A percentile compares a stretch with the other conserved stretches of the same genome.
phyloP scores from a whole-genome alignment of 2,113 vertebrate genomes.

The Saiga tatarica region DNA sequence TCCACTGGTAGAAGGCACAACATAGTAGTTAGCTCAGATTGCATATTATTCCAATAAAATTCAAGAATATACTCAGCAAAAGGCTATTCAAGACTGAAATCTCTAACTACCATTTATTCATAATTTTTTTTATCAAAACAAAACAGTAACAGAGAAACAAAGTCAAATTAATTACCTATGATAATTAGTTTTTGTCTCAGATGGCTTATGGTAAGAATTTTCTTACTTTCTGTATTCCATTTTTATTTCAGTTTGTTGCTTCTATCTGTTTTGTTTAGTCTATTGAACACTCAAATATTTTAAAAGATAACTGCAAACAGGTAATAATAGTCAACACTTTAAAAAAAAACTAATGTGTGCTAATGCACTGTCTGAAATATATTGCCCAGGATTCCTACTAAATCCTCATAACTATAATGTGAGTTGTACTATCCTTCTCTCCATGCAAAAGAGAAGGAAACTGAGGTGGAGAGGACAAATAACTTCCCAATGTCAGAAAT shows the following conservation, averaged over 20 bases:
- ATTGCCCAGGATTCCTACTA: not conserved
- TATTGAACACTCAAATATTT: not conserved
- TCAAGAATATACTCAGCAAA: not conserved
- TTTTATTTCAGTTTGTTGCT: not conserved
- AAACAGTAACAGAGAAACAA: not conserved
- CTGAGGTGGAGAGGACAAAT: not conserved
- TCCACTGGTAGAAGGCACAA: not conserved
- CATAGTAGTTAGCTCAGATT: not conserved
- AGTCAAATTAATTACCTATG: not conserved
- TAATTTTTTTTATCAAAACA: not conserved
- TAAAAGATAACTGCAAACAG: not conserved
- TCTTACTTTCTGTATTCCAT: not conserved
- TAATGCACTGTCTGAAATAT: not conserved
- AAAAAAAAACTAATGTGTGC: not conserved
- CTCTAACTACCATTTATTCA: not conserved
- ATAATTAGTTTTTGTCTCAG: not conserved
- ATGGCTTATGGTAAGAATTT: not conserved
- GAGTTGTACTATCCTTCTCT: not conserved
- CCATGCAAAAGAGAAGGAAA: not conserved
- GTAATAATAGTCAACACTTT: not conserved
- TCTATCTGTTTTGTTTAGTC: not conserved
- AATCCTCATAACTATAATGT: not conserved
- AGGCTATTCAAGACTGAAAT: not conserved
- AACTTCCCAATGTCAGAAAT: not conserved
- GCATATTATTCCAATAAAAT: not conserved